Percentiles rank a stretch among this genome's conserved stretches.
Conservation (phyloP, 2,888 invertebrate species). For the Creontiades dilutus region DNA sequence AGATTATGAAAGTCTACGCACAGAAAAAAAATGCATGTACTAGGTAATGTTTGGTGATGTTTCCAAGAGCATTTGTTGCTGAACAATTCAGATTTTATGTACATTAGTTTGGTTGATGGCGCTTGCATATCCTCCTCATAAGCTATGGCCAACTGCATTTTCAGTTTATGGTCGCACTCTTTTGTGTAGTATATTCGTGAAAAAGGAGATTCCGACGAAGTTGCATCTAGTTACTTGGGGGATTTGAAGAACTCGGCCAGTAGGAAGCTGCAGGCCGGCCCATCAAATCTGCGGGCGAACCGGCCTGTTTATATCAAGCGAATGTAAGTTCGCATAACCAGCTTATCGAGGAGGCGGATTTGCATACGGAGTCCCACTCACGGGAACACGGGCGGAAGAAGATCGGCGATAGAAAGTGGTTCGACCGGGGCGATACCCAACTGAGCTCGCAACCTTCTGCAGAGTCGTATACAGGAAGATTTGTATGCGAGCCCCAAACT, state of each 20-base stretch:
- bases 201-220: background rate
- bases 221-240: background rate
- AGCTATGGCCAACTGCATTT: too few relatives aligned
- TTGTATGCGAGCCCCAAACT: conserved; percentile 45
- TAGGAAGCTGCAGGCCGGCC: conserved; percentile 20
- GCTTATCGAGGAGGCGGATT: conserved; percentile 28
- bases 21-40: too few relatives aligned
- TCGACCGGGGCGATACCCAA: background rate
- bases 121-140: too few relatives aligned
- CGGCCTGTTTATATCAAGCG: background rate
- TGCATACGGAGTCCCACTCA: conserved; percentile 17
- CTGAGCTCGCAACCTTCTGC: background rate
- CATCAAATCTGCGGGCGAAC: background rate
- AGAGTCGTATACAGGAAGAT: background rate
- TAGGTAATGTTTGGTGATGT: too few relatives aligned
- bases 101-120: too few relatives aligned
- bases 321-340: conserved; percentile 8
- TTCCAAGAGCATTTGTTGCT: too few relatives aligned
- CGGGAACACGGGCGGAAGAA: background rate
- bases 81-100: too few relatives aligned
- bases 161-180: too few relatives aligned
- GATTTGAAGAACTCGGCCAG: background rate
- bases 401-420: conserved; percentile 39
- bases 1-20: too few relatives aligned
- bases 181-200: too few relatives aligned